These are phyloP conservation scores for Encarsia formosa DNA, from an alignment of 2,888 invertebrate genomes.

Conservation along the genomic window DNA sequence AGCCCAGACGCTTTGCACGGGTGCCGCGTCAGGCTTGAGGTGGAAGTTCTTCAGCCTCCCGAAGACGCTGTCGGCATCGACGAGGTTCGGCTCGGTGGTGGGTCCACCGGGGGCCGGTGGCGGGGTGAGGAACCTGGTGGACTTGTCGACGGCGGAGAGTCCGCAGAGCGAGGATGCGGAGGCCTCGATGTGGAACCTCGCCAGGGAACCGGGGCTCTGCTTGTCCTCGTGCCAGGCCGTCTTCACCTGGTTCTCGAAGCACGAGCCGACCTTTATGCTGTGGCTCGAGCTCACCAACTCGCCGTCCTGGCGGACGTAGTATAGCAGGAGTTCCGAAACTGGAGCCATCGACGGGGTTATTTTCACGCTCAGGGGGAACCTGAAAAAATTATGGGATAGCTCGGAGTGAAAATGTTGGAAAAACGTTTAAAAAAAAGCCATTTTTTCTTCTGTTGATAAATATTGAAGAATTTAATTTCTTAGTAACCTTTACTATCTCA, in stretches of 20 bases:
- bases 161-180: constrained; percentile 58
- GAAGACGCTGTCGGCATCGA: constrained; percentile 42
- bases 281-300: constrained; percentile 58
- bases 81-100: constrained; percentile 34
- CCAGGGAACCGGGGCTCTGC: constrained; percentile 54
- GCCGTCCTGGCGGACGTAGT: constrained; percentile 55
- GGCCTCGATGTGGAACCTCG: constrained; percentile 54
- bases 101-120: constrained; percentile 21
- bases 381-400: too few species aligned
- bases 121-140: constrained; percentile 52
- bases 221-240: constrained; percentile 52
- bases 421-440: too few species aligned
- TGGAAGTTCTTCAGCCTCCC: constrained; percentile 43
- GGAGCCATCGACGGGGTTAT: constrained; percentile 53
- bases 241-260: constrained; percentile 57
- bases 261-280: constrained; percentile 55
- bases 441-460: too few species aligned
- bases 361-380: constrained; percentile 52
- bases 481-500: too few species aligned
- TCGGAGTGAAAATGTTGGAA: too few species aligned
- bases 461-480: too few species aligned
- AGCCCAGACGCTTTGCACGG: constrained; percentile 39
- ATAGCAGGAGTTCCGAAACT: constrained; percentile 55
- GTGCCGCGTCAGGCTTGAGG: constrained; percentile 37
- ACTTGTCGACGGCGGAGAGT: constrained; percentile 58